Base-by-base conservation (phyloP, 92 coral and sea anemone genomes). In the Porites divaricata region DNA sequence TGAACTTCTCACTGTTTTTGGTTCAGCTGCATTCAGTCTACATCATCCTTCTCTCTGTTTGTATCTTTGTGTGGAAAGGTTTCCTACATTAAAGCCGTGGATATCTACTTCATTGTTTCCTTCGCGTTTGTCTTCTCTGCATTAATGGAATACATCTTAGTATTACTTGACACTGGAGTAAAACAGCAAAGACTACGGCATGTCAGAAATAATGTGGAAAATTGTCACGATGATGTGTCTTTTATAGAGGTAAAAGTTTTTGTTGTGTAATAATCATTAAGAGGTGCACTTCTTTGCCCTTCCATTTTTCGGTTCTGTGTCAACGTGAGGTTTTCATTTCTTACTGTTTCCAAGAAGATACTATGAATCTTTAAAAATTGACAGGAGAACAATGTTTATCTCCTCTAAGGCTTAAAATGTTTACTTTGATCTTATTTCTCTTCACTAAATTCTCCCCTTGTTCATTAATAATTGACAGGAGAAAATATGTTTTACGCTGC, bases 61-160 rank as follows among this genome's bases (percentile, higher is more conserved):
- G 14, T 74, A 9, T 24, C 49, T 13, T 22, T 28, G 24, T 56
- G 6, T 4, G 9, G 24, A 15, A 70, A 90, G 93, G 96, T 93
- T 20, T 91, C 96, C 53, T 93, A 93, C 26, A 77, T 93, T 23
- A 93, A 90, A 67, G 94, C 96, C 0, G 92, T 93, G 58, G 94
- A 93, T 72, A 24, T 89, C 57, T 93, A 89, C 75, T 83, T 93
- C 8, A 93, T 93, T 22, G 91, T 90, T 5, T 93, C 93, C 14
- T 91, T 93, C 72, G 73, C 78, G 41, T 93, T 93, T 78, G 81
- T 90, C 63, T 93, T 93, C 62, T 79, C 87, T 1, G 88, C 91
- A 15, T 81, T 87, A 73, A 67, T 93, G 54, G 94, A 93, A 74
- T 90, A 83, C 52, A 87, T 90, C 53, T 72, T 80, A 61, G 83